Evolutionary conservation across 2,113 vertebrate species (phyloP).

Genomic region (Cebidichthys violaceus): DNA sequence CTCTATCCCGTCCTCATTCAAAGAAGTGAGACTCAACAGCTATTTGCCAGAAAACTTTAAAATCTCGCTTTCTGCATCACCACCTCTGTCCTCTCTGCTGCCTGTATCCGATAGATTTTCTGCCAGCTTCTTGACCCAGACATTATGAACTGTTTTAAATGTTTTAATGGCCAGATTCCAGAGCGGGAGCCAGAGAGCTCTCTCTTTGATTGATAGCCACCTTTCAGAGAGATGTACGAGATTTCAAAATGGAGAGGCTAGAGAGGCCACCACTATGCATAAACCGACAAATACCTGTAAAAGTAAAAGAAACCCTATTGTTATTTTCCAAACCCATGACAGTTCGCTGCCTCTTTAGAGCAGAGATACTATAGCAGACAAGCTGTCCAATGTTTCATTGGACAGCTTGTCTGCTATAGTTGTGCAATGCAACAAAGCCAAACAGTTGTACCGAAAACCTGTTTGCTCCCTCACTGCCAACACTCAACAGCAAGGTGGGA

Average conservation of each 20-base stretch:
- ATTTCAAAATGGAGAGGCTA: constrained; percentile 31
- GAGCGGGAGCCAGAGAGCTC: constrained; percentile 8
- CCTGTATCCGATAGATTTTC: constrained; percentile 24
- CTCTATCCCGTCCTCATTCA: constrained; percentile 28
- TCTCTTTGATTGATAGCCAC: constrained; percentile 43
- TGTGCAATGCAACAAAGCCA: neutral
- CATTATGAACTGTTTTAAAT: constrained; percentile 35
- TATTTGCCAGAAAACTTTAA: constrained; percentile 49
- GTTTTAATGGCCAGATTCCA: constrained; percentile 30
- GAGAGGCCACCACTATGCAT: constrained; percentile 19
- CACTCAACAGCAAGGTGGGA: constrained; percentile 13
- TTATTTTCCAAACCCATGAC: neutral
- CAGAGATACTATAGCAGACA: neutral
- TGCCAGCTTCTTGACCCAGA: constrained; percentile 28
- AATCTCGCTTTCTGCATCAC: constrained; percentile 36
- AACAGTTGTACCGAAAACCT: neutral
- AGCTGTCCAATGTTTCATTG: no score
- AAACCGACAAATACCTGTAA: constrained; percentile 8
- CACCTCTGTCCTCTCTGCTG: constrained; percentile 18
- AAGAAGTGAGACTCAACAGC: constrained; percentile 13
- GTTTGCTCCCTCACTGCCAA: neutral
- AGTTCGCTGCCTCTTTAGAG: neutral
- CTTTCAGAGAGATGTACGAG: constrained; percentile 43
- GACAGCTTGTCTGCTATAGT: no score
- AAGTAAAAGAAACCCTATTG: neutral